A percentile compares a stretch with the other conserved stretches of the same genome.
phyloP scores from a whole-genome alignment of 2,797 vertebrate species.

The Simalia tracyae region DNA sequence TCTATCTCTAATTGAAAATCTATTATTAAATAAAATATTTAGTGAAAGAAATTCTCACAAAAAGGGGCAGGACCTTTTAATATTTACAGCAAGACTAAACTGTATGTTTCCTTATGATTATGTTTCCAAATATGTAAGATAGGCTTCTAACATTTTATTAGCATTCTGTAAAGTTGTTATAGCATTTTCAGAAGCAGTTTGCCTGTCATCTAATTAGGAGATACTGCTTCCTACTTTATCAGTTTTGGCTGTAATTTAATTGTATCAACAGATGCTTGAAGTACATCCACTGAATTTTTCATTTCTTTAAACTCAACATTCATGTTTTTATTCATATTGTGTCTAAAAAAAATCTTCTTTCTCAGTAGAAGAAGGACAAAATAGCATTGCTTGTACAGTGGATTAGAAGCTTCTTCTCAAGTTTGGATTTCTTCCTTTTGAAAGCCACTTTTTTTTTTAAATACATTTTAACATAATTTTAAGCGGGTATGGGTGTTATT shows the following conservation, averaged over 20 bases:
- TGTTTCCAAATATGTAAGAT: neutral
- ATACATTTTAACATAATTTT: neutral
- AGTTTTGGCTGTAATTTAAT: neutral
- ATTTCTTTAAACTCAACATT: neutral
- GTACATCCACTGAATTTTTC: neutral
- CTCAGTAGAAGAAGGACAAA: too few species aligned
- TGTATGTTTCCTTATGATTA: neutral
- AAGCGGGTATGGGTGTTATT: neutral
- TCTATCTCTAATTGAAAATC: neutral
- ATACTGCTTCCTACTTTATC: neutral
- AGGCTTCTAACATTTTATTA: neutral
- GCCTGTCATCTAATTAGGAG: neutral
- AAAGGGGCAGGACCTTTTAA: neutral
- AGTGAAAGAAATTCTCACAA: neutral
- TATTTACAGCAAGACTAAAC: neutral
- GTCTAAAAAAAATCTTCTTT: too few species aligned
- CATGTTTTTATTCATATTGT: neutral
- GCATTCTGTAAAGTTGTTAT: neutral
- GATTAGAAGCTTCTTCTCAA: too few species aligned
- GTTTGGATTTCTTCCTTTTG: too few species aligned
- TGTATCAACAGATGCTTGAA: conserved; percentile 1
- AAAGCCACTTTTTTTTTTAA: too few species aligned
- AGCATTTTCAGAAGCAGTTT: neutral
- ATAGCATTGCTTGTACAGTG: too few species aligned
- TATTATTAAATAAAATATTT: neutral